phyloP scores from a whole-genome alignment of 2,797 vertebrate species.

The Graptemys geographica region DNA sequence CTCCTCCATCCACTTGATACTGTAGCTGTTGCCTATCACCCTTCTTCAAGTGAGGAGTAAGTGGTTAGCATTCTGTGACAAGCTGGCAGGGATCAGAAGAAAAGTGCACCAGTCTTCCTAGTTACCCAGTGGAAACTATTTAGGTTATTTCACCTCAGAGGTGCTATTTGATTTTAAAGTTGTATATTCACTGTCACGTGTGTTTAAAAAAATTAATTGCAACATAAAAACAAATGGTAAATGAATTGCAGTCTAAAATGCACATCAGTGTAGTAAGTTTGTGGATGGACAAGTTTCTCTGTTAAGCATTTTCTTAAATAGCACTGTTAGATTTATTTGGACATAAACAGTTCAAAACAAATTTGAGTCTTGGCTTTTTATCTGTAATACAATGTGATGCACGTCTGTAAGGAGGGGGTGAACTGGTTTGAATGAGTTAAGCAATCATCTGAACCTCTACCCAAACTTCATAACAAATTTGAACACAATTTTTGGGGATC shows the following conservation, averaged over 20 bases:
- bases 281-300: slow-evolving; percentile 48
- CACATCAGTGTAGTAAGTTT: slow-evolving; percentile 67
- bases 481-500: not conserved
- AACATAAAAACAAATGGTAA: slow-evolving; percentile 68
- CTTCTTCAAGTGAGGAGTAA: slow-evolving; percentile 41
- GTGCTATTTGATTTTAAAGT: slow-evolving; percentile 58
- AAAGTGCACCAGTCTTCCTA: slow-evolving; percentile 21
- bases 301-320: slow-evolving; percentile 68
- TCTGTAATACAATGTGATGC: slow-evolving; percentile 6
- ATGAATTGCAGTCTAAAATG: slow-evolving; percentile 74
- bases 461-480: not conserved
- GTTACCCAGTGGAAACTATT: not conserved
- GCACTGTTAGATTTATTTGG: slow-evolving; percentile 60
- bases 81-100: slow-evolving; percentile 65
- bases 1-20: slow-evolving; percentile 25
- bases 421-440: not conserved
- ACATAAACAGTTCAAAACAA: slow-evolving; percentile 70
- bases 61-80: slow-evolving; percentile 29
- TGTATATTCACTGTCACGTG: not conserved
- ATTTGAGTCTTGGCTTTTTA: slow-evolving; percentile 39
- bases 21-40: slow-evolving; percentile 51
- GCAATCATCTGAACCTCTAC: not conserved
- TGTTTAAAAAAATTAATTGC: slow-evolving; percentile 44
- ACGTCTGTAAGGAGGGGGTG: not conserved
- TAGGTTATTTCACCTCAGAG: slow-evolving; percentile 49